Evolutionary conservation across 1,140 invertebrate species (phyloP).

Genomic region (Bilobella aurantiaca): DNA sequence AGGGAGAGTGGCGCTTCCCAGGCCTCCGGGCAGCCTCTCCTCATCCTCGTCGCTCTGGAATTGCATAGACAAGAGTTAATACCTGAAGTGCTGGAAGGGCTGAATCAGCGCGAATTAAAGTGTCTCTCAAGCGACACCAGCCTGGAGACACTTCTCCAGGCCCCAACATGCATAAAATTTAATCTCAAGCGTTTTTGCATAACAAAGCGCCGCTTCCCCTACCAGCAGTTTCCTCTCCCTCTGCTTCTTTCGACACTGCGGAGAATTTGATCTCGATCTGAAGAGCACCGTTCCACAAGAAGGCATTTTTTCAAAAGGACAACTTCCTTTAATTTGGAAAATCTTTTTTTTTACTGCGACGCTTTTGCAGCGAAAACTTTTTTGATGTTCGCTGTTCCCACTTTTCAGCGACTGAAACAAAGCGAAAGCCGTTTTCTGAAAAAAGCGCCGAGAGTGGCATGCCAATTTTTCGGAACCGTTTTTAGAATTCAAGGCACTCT

Average conservation of each 20-base stretch:
- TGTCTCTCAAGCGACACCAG: background rate
- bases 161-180: background rate
- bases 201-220: background rate
- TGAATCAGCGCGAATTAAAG: constrained; percentile 9
- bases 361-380: too few species aligned
- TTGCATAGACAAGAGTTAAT: background rate
- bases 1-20: constrained; percentile 9
- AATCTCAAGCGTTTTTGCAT: background rate
- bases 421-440: too few species aligned
- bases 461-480: too few species aligned
- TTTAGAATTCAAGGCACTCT: too few species aligned
- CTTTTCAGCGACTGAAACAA: too few species aligned
- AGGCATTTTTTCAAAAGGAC: too few species aligned
- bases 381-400: too few species aligned
- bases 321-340: background rate
- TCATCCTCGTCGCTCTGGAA: constrained; percentile 31
- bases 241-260: background rate
- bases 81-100: background rate
- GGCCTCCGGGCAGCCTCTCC: constrained; percentile 11
- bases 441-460: too few species aligned
- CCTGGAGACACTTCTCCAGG: background rate
- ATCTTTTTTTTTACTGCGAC: background rate
- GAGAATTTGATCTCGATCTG: background rate
- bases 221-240: background rate
- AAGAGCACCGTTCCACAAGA: too few species aligned